Evolutionary conservation across 2,888 invertebrate species (phyloP).

Genomic region (Cataglyphis albicans): DNA sequence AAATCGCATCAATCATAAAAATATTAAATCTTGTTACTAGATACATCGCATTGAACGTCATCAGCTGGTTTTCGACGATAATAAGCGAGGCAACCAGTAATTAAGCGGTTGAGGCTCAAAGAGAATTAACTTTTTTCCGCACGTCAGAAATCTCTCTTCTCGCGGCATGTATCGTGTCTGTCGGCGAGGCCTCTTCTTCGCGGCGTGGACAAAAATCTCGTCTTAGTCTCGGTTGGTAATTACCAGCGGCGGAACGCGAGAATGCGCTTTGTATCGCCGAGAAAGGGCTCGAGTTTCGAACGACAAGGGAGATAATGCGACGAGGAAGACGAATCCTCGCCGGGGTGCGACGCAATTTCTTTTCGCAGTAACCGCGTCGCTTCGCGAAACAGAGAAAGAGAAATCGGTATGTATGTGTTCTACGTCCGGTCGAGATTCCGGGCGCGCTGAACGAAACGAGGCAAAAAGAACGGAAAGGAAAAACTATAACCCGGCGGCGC

Average conservation of each 20-base stretch:
- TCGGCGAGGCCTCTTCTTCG: conserved; percentile 34
- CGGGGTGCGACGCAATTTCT: conserved; percentile 43
- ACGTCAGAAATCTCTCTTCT: background rate
- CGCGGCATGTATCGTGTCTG: conserved; percentile 37
- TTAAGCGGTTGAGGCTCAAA: conserved; percentile 10
- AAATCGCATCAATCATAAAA: background rate
- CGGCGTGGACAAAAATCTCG: conserved; percentile 59
- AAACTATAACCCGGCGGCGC: conserved; percentile 70
- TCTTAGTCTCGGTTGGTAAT: conserved; percentile 66
- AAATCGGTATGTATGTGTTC: conserved; percentile 1
- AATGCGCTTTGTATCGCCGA: conserved; percentile 68
- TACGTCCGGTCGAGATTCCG: conserved; percentile 49
- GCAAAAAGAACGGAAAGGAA: conserved; percentile 46
- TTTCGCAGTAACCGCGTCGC: conserved; percentile 40
- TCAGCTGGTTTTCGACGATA: background rate
- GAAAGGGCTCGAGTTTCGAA: conserved; percentile 57
- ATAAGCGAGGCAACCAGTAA: background rate
- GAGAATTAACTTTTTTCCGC: background rate
- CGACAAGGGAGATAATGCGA: conserved; percentile 65
- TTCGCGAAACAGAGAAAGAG: background rate
- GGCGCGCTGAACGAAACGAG: conserved; percentile 33
- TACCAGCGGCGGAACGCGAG: conserved; percentile 67
- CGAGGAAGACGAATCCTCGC: conserved; percentile 64
- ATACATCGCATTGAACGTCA: background rate
- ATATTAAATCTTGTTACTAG: background rate